Evolutionary conservation across 2,888 invertebrate species (phyloP), one percentile per base, ranked within the genome.

Genomic region (Synanthedon vespiformis): DNA sequence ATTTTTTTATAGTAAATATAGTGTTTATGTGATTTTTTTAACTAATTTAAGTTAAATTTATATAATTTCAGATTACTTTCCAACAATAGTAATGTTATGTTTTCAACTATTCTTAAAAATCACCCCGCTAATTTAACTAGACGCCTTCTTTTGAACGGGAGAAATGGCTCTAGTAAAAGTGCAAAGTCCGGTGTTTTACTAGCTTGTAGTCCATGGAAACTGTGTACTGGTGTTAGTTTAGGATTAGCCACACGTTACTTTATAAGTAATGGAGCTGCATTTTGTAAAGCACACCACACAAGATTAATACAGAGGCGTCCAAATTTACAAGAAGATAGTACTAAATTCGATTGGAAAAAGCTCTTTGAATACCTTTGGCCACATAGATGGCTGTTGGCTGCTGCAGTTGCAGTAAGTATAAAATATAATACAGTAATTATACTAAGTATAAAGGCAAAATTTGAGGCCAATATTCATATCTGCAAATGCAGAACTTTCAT

Each of bases 261-360:
- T n/a, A 56, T 77, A 27, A 73, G 64, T 56, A 75, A 90, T 70
- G 88, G 89, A 44, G 89, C 90, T 4, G 93, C 90, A 2, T 91
- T 91, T 65, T 92, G 93, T 58, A 93, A 92, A 55, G 86, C 92
- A 1, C 72, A 79, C 6, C 74, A 77, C 48, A 84, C 89, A 3
- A 88, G 90, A 58, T 73, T 89, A 67, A 85, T 89, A 62, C 91
- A 91, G 79, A 89, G 90, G 67, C 83, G 89, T 52, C 73, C 77
- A 1, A 80, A 82, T 59, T 57, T 86, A 6, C 61, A 75, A 34
- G 88, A 88, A 51, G 89, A 90, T 52, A 87, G 89, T 59, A 73
- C 88, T 1, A 88, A 89, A 57, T 96, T 96, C 81, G 93, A 95
- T 68, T 96, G 95, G 95, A 84, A 75, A 16, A 90, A 89, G 56